Base-by-base conservation (phyloP, 2,888 invertebrate species). In the Agrilus mali region DNA sequence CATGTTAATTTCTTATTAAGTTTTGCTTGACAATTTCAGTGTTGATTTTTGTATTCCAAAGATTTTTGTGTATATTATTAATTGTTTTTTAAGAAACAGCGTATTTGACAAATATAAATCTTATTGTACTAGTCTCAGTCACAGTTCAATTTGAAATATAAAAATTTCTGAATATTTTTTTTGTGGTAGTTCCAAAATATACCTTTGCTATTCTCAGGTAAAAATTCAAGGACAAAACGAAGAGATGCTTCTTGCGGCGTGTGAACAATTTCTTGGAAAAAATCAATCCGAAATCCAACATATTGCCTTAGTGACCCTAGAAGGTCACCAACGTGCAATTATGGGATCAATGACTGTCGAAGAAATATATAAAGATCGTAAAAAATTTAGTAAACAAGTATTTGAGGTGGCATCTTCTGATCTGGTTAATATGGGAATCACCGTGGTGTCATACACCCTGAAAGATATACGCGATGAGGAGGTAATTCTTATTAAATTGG, bases 291-390 rank as follows among this genome's bases (percentile, higher is more conserved):
- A 93, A 67, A 90, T 93, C 54, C 89, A 87, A 60, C 84, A 88
- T 63, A 88, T 93, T 66, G 92, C 92, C 17, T 72, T 92, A 47
- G 90, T 90, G 33, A 94, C 93, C 34, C 69, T 93, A 17, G 93
- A 94, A 69, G 92, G 93, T 41, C 93, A 94, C 63, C 93, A 94
- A 67, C 75, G 93, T 50, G 93, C 93, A 52, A 93, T 93, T 50
- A 94, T 94, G 93, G 93, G 93, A 27, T 89, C 89, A 50, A 93
- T 93, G 93, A 93, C 92, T 1, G 92, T 94, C 4, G 93, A 93
- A 70, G 93, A 94, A 69, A 93, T 94, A 60, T 94, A 93, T 66
- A 93, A 93, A 63, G 93, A 94, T 64, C 78, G 94, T 44, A 93
- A 94, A 68, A 93, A 93, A 66, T 94, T 94, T 67, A 92, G 92